Conservation (phyloP, 2,888 invertebrate genomes). For the Junonia oenone region DNA sequence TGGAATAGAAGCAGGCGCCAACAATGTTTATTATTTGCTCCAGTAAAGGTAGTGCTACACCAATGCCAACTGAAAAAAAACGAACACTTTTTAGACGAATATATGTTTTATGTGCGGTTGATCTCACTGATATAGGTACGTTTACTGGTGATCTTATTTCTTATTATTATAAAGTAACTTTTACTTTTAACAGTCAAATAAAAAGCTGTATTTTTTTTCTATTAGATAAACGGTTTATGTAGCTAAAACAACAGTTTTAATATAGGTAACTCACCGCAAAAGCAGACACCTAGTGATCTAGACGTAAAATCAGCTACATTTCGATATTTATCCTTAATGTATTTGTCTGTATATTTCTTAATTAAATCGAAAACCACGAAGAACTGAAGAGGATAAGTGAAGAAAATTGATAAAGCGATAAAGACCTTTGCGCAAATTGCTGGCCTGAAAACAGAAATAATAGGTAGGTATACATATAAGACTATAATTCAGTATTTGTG, state of each 20-base stretch:
- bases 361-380: constrained; percentile 95
- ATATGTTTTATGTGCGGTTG: too few species aligned
- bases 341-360: constrained; percentile 85
- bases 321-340: constrained; percentile 75
- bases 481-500: too few species aligned
- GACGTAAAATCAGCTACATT: constrained; percentile 42
- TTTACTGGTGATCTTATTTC: too few species aligned
- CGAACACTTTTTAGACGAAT: background rate
- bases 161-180: too few species aligned
- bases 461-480: background rate
- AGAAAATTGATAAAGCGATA: constrained; percentile 92
- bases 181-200: too few species aligned
- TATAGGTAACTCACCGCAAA: constrained; percentile 51
- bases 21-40: constrained; percentile 73
- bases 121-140: too few species aligned
- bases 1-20: constrained; percentile 82
- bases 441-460: constrained; percentile 68
- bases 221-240: background rate
- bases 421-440: constrained; percentile 90
- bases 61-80: constrained; percentile 58
- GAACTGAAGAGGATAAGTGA: constrained; percentile 95
- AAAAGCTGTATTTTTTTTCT: too few species aligned
- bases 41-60: constrained; percentile 67
- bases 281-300: constrained; percentile 57
- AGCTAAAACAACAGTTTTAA: background rate